These are phyloP conservation scores for Apistogramma diplotaenia DNA, from an alignment of 2,113 vertebrate species.

Conservation along the genomic window DNA sequence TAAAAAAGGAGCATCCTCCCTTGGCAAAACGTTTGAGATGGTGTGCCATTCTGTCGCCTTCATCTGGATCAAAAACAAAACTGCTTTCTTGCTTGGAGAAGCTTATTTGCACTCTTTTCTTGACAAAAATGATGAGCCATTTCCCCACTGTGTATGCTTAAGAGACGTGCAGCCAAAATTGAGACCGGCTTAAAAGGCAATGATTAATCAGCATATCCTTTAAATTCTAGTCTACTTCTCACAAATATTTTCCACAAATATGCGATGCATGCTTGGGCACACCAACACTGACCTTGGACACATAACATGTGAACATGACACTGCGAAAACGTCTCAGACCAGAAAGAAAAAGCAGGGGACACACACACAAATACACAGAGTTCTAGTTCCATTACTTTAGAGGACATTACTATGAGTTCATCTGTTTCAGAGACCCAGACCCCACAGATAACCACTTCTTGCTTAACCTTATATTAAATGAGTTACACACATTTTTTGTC, in stretches of 20 bases:
- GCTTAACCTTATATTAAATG: not conserved
- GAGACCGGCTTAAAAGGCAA: not conserved
- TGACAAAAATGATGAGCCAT: not conserved
- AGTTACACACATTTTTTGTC: not conserved
- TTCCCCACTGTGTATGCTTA: constrained; percentile 4
- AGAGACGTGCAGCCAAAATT: not conserved
- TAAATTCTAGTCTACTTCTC: not conserved
- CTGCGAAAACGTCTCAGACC: too few relatives aligned
- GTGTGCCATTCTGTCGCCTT: not conserved
- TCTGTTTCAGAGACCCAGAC: not conserved
- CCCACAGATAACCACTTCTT: not conserved
- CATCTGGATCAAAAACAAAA: not conserved
- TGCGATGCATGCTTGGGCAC: not conserved
- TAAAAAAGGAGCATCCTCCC: not conserved
- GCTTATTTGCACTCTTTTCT: not conserved
- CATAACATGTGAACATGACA: not conserved
- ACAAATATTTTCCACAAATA: not conserved
- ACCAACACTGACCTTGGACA: not conserved
- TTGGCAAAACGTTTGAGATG: not conserved
- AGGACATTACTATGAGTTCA: not conserved
- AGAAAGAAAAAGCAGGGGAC: not conserved
- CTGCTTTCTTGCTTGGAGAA: not conserved
- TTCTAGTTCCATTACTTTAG: not conserved
- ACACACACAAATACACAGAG: not conserved
- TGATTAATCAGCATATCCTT: constrained; percentile 16